A percentile compares a stretch with the other conserved stretches of the same genome.
Conservation (phyloP, 1,140 invertebrate species). For the Ganaspis sp. region DNA sequence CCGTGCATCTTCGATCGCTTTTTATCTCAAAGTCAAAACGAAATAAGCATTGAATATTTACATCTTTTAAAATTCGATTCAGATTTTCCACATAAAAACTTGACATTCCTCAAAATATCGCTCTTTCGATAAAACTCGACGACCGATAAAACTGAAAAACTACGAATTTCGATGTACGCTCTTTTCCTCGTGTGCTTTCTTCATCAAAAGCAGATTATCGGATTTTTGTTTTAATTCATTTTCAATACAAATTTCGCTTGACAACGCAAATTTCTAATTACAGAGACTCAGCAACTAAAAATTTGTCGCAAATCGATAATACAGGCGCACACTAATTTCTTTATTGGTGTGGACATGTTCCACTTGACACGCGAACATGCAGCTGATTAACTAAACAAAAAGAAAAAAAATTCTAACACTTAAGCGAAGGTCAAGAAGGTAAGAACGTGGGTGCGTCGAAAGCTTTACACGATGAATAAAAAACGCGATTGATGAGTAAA, state of each 20-base stretch:
- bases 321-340: not conserved
- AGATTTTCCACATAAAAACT: not conserved
- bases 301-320: not conserved
- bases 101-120: not conserved
- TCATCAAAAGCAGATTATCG: too few species aligned
- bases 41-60: slow-evolving; percentile 22
- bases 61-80: slow-evolving; percentile 11
- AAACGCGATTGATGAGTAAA: slow-evolving; percentile 24
- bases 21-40: not conserved
- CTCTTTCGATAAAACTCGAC: not conserved
- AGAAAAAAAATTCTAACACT: not conserved
- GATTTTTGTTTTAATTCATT: not conserved
- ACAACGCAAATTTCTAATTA: not conserved
- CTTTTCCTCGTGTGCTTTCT: not conserved
- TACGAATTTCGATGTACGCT: not conserved
- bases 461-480: not conserved
- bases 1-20: not conserved
- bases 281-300: not conserved
- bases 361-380: slow-evolving; percentile 21
- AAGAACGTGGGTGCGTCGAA: not conserved
- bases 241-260: not conserved
- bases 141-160: not conserved
- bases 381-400: slow-evolving; percentile 6
- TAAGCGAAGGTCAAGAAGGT: not conserved
- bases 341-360: not conserved